These are phyloP conservation scores for Tigriopus californicus DNA, from an alignment of 2,888 invertebrate species.

Conservation along the genomic window DNA sequence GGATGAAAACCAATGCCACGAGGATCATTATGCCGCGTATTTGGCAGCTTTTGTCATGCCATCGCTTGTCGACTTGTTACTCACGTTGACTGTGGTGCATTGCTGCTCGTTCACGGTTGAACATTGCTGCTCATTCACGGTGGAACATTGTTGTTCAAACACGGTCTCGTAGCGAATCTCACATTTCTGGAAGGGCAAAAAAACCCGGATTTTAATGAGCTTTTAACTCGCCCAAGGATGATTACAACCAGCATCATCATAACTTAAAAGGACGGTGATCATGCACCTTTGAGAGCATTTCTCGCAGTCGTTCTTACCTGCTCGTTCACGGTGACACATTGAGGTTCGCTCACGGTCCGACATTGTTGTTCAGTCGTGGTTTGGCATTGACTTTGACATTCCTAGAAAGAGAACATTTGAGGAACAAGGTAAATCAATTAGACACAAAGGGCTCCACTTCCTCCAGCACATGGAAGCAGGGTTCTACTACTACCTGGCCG, in stretches of 20 bases:
- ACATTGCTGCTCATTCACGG: conserved; percentile 13
- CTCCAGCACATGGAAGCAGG: too few relatives aligned
- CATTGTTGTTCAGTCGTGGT: conserved; percentile 11
- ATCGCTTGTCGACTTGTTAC: too few relatives aligned
- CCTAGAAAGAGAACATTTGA: neutral
- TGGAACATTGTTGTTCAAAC: conserved; percentile 13
- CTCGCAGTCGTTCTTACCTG: neutral
- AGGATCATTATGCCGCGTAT: too few relatives aligned
- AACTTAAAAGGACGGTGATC: too few relatives aligned
- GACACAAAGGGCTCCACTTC: too few relatives aligned
- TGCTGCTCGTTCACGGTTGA: conserved; percentile 4
- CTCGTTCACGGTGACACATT: conserved; percentile 3
- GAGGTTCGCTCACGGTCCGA: neutral
- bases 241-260: too few relatives aligned
- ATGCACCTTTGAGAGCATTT: too few relatives aligned
- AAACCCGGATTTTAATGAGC: neutral
- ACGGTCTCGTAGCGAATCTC: conserved; percentile 3
- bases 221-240: too few relatives aligned
- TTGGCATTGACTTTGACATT: conserved; percentile 8
- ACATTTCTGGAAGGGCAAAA: conserved; percentile 6
- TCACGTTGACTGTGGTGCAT: neutral
- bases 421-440: too few relatives aligned
- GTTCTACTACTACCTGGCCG: conserved; percentile 4
- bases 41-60: too few relatives aligned
- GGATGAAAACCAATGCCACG: too few relatives aligned